Evolutionary conservation across 2,797 vertebrate species (phyloP), one percentile per base, ranked within the genome.

Genomic region (Eremophila alpestris): DNA sequence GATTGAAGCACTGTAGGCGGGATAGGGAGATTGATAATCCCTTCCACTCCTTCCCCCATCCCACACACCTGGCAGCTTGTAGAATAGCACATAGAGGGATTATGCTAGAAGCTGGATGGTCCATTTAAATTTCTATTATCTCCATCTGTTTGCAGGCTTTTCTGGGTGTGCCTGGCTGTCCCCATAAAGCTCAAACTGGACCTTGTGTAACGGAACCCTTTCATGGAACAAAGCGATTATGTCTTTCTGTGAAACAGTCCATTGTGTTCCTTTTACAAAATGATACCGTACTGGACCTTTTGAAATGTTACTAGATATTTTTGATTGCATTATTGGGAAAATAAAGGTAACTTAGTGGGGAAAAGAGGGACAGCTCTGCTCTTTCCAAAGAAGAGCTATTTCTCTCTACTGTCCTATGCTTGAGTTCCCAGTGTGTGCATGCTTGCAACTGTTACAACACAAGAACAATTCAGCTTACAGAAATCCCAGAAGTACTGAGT

Each of bases 91-190:
- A 83, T 89, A 60, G 0, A 3, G 58, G 70, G 24, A 32, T 71
- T 91, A 43, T 20, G 41, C 55, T 56, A 29, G 65, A 85, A 96
- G 13, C 41, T 94, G 73, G 41, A 94, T 62, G 65, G 58, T 92
- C 87, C 62, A 30, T 91, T 95, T 91, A 62, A 69, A 91, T 79
- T 75, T 90, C 65, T 92, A 0, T 93, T 85, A n/a, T 45, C 65
- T 91, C 59, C 51, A 67, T 86, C 84, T 83, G 87, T 75, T 94
- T 68, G 27, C 36, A 69, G 75, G 36, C 76, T 92, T 87, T 90
- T 92, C 27, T 80, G 71, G 49, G 29, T 20, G 8, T 71, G 54
- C 36, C 29, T 87, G 69, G 17, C 77, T 87, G 79, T 62, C 46
- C 43, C 60, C 32, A 6, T 75, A 55, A 94, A 65, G 21, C 69